phyloP scores from a whole-genome alignment of 2,888 invertebrate species.

The Ectemnius continuus region DNA sequence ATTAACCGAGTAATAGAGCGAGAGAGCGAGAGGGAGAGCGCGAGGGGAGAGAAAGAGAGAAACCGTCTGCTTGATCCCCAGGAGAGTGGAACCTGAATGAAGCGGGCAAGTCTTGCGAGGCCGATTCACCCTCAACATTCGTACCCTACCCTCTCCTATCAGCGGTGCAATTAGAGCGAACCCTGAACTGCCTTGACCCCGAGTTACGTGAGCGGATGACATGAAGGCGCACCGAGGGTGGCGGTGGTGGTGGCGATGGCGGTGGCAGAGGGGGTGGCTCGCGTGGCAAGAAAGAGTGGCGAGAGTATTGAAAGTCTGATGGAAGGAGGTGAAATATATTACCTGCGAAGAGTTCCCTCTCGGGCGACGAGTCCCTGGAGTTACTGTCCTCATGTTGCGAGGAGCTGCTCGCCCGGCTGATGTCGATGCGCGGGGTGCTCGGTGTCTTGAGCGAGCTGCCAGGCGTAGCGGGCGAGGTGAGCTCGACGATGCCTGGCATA shows the following conservation, averaged over 20 bases:
- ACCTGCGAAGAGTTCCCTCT: slow-evolving; percentile 88
- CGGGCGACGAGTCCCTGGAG: slow-evolving; percentile 88
- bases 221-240: neutral
- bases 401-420: slow-evolving; percentile 92
- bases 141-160: too few relatives aligned
- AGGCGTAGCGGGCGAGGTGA: slow-evolving; percentile 74
- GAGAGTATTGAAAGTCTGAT: too few relatives aligned
- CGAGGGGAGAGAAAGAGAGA: neutral
- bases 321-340: neutral
- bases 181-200: too few relatives aligned
- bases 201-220: neutral
- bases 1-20: neutral
- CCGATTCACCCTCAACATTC: too few relatives aligned
- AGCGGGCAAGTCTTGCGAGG: too few relatives aligned
- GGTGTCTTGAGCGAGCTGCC: slow-evolving; percentile 81
- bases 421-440: slow-evolving; percentile 91
- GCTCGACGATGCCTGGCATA: slow-evolving; percentile 79
- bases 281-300: too few relatives aligned
- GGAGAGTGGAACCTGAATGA: too few relatives aligned
- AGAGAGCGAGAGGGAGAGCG: neutral
- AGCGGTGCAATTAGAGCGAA: too few relatives aligned
- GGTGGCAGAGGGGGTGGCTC: neutral
- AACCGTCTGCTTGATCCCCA: too few relatives aligned
- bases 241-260: neutral
- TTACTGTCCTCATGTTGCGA: slow-evolving; percentile 89